These are phyloP conservation scores for Myotis pilosus DNA, from an alignment of 2,797 vertebrate species.

Conservation along the genomic window DNA sequence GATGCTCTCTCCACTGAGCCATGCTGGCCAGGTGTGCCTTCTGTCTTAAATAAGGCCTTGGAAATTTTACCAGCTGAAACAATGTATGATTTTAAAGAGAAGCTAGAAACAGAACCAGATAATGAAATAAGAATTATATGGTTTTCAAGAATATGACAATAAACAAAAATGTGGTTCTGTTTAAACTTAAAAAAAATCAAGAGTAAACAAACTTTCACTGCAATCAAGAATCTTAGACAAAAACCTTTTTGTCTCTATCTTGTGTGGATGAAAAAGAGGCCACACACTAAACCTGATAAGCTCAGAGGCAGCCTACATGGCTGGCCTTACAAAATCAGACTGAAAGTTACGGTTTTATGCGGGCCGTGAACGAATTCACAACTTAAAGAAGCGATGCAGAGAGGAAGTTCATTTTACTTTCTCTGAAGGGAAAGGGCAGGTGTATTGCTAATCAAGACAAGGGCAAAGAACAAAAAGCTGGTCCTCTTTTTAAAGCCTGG, in stretches of 20 bases:
- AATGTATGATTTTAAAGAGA: neutral
- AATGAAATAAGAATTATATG: neutral
- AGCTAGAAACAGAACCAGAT: neutral
- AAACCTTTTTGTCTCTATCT: neutral
- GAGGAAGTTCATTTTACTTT: too few species aligned
- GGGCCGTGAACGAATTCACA: too few species aligned
- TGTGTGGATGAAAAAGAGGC: neutral
- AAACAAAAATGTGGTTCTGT: slow-evolving; percentile 6
- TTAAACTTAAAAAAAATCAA: slow-evolving; percentile 15
- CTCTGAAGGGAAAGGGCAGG: too few species aligned
- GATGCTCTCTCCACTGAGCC: too few species aligned
- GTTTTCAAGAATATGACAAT: slow-evolving; percentile 37
- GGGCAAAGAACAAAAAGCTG: too few species aligned
- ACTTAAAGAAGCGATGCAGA: too few species aligned
- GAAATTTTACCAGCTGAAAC: neutral
- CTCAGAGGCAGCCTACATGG: too few species aligned
- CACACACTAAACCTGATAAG: neutral
- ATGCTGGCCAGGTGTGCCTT: neutral
- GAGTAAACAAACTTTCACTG: neutral
- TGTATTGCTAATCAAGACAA: too few species aligned
- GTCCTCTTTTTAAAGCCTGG: too few species aligned
- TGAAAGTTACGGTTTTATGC: too few species aligned
- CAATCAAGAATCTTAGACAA: neutral
- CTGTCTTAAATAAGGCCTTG: neutral
- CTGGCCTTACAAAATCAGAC: neutral